Percentiles rank a stretch among this genome's conserved stretches.
Conservation (phyloP, 2,797 vertebrate genomes). For the Intellagama lesueurii region DNA sequence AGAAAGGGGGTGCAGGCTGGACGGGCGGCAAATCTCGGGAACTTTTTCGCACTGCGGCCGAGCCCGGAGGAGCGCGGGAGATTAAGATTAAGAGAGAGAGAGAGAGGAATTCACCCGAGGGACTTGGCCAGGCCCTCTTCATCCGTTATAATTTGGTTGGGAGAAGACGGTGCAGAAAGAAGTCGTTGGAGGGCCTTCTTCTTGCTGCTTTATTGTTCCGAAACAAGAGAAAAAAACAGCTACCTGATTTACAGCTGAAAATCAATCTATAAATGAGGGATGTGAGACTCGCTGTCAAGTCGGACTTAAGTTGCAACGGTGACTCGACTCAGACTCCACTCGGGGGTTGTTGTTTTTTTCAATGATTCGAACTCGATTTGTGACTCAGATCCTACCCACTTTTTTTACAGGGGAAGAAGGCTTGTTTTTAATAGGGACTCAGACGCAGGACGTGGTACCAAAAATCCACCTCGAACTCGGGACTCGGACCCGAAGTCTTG, state of each 20-base stretch:
- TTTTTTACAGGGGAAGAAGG: too few species aligned
- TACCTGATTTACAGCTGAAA: background rate
- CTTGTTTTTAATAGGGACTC: too few species aligned
- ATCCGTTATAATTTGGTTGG: background rate
- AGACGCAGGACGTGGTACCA: too few species aligned
- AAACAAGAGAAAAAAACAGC: background rate
- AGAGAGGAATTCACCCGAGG: conserved; percentile 54
- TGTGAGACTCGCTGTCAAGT: background rate
- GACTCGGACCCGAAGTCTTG: too few species aligned
- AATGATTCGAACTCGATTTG: too few species aligned
- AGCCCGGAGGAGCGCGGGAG: background rate
- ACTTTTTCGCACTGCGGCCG: too few species aligned
- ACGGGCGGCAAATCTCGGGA: background rate
- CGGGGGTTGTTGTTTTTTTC: too few species aligned
- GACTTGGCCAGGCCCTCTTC: conserved; percentile 60
- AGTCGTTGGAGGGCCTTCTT: background rate
- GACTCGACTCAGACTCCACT: too few species aligned
- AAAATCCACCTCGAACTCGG: too few species aligned
- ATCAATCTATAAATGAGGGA: background rate
- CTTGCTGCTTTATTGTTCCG: background rate
- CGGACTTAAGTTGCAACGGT: too few species aligned
- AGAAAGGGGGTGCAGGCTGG: conserved; percentile 43
- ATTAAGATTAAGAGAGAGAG: background rate
- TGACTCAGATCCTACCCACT: too few species aligned
- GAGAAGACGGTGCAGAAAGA: conserved; percentile 10